Percentiles rank a stretch among this genome's conserved stretches.
These are phyloP conservation scores for Myrmecophaga tridactyla DNA, from an alignment of 2,113 vertebrate species.

Conservation along the genomic window DNA sequence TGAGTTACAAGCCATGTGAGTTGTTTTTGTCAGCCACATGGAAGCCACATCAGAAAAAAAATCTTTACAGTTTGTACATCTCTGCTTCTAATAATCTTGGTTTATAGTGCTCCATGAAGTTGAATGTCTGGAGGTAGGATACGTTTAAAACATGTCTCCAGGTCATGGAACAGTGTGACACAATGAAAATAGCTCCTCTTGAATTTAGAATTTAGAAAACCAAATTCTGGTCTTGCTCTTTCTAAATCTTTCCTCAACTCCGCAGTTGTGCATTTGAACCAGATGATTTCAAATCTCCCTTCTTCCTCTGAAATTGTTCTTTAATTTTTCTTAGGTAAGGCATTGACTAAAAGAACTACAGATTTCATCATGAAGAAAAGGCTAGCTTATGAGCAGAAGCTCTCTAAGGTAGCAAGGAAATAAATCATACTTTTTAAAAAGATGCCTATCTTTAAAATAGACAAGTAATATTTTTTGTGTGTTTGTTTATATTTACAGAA, in stretches of 20 bases:
- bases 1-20: background rate
- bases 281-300: background rate
- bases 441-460: background rate
- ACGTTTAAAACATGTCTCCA: background rate
- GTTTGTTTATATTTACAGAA: background rate
- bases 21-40: background rate
- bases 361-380: constrained; percentile 1
- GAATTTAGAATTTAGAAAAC: background rate
- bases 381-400: background rate
- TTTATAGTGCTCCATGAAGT: background rate
- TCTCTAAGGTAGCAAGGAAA: constrained; percentile 40
- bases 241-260: background rate
- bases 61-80: background rate
- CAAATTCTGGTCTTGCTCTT: background rate
- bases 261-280: background rate
- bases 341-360: background rate
- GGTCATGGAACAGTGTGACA: background rate
- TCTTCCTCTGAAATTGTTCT: background rate
- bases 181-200: background rate
- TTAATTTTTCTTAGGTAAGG: background rate
- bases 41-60: background rate
- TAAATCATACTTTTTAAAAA: constrained; percentile 10
- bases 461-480: background rate
- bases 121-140: background rate
- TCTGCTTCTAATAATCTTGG: background rate